Evolutionary conservation across 2,888 invertebrate genomes (phyloP).

Genomic region (Alloplasta piceator): DNA sequence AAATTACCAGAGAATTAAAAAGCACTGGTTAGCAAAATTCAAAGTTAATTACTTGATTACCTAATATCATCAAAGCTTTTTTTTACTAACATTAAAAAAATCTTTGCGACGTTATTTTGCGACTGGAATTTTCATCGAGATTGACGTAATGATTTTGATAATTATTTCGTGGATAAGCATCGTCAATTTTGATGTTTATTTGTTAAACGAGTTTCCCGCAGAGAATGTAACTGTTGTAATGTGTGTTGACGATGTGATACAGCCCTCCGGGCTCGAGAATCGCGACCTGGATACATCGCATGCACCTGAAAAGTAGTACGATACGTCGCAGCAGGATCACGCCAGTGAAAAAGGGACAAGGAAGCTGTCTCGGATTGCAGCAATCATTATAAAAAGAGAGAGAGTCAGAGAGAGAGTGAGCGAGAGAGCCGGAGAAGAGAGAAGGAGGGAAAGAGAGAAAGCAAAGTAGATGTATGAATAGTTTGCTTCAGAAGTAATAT

Average conservation of each 20-base stretch:
- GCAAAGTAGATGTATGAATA: neutral
- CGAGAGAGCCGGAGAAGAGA: neutral
- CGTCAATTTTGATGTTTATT: neutral
- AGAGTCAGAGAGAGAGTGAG: neutral
- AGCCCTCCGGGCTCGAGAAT: slow-evolving; percentile 13
- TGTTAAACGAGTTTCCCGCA: slow-evolving; percentile 39
- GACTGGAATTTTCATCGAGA: neutral
- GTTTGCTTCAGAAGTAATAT: neutral
- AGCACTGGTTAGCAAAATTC: too few species aligned
- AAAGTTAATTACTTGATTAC: too few species aligned
- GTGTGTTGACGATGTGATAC: slow-evolving; percentile 6
- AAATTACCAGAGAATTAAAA: too few species aligned
- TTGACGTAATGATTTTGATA: too few species aligned
- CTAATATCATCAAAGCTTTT: too few species aligned
- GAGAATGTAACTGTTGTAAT: slow-evolving; percentile 52
- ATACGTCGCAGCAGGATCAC: neutral
- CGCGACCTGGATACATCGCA: slow-evolving; percentile 31
- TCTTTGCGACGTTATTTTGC: neutral
- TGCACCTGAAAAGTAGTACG: slow-evolving; percentile 12
- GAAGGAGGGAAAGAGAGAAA: neutral
- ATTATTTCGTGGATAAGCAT: too few species aligned
- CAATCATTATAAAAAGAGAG: neutral
- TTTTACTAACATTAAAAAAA: too few species aligned
- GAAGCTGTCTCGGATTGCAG: neutral
- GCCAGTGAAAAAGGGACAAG: slow-evolving; percentile 5